phyloP scores from a whole-genome alignment of 2,113 vertebrate species.

The Chrysemys picta region DNA sequence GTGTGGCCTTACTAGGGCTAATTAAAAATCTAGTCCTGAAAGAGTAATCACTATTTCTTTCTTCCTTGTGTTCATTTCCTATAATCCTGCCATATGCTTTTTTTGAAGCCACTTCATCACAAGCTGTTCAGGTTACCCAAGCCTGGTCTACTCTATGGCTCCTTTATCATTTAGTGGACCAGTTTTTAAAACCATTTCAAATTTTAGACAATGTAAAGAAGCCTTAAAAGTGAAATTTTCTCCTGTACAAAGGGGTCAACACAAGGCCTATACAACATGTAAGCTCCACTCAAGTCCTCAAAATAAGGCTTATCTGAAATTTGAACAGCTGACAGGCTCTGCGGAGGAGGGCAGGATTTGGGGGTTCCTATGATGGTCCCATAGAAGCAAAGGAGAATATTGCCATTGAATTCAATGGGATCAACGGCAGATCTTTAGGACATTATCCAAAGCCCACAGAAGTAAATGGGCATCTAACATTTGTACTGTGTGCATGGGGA shows the following conservation, averaged over 20 bases:
- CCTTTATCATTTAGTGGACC: neutral
- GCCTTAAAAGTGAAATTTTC: neutral
- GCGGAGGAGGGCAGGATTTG: neutral
- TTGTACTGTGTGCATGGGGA: too few relatives aligned
- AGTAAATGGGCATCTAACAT: neutral
- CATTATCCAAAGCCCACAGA: neutral
- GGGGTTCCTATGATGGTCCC: neutral
- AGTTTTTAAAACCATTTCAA: neutral
- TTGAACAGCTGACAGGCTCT: neutral
- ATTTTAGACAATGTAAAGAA: neutral
- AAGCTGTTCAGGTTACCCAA: neutral
- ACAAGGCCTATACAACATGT: neutral
- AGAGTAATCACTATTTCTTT: neutral
- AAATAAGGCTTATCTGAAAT: neutral
- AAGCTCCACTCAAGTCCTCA: neutral
- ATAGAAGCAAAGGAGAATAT: neutral
- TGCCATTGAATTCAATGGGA: neutral
- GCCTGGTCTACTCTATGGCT: neutral
- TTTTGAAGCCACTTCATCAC: neutral
- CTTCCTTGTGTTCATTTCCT: neutral
- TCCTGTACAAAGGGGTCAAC: neutral
- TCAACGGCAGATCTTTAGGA: neutral
- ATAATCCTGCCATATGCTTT: neutral
- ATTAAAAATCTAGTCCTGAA: neutral
- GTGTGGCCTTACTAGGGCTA: neutral